Evolutionary conservation across 2,888 invertebrate genomes (phyloP).

Genomic region (Mythimna vitellina): DNA sequence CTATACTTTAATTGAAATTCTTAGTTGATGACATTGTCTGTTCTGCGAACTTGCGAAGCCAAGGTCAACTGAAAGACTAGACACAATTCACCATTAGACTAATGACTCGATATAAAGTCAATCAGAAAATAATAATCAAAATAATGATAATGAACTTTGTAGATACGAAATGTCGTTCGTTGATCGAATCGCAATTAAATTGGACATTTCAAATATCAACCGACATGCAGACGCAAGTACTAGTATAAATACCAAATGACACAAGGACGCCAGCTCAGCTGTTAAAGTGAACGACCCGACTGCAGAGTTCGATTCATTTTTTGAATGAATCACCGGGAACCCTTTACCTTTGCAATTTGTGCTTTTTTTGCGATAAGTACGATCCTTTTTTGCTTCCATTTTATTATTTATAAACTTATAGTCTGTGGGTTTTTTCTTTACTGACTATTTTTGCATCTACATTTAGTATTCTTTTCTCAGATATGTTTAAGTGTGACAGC

Average conservation of each 20-base stretch:
- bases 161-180: not conserved
- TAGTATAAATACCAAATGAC: slow-evolving; percentile 40
- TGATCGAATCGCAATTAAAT: slow-evolving; percentile 13
- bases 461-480: not conserved
- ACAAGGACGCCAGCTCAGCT: slow-evolving; percentile 72
- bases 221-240: slow-evolving; percentile 15
- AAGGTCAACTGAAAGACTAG: slow-evolving; percentile 1
- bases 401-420: slow-evolving; percentile 17
- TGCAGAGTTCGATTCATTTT: slow-evolving; percentile 57
- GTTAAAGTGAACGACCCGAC: slow-evolving; percentile 73
- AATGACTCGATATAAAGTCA: not conserved
- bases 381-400: slow-evolving; percentile 10
- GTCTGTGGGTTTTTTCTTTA: slow-evolving; percentile 1
- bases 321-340: slow-evolving; percentile 64
- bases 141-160: slow-evolving; percentile 17
- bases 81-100: slow-evolving; percentile 16
- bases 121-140: not conserved
- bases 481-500: not conserved
- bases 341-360: slow-evolving; percentile 53
- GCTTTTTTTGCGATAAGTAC: slow-evolving; percentile 7
- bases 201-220: slow-evolving; percentile 18
- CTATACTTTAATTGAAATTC: slow-evolving; percentile 1
- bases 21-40: not conserved
- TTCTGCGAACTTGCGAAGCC: not conserved
- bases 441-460: not conserved